phyloP scores from a whole-genome alignment of 1,140 invertebrate genomes.

The Drosophila biarmipes region DNA sequence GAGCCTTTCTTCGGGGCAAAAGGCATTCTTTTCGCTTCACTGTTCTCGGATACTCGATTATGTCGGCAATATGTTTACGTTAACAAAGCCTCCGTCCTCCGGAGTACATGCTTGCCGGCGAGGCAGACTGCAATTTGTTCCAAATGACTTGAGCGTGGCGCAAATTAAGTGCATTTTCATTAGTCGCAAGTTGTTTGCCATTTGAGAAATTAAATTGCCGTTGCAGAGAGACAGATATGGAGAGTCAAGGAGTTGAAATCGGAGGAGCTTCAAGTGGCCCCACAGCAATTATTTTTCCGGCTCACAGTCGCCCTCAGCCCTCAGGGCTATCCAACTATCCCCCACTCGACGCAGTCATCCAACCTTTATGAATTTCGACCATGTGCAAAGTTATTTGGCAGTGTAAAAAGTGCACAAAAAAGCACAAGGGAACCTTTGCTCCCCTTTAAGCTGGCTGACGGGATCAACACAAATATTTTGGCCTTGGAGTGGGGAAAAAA shows the following conservation, averaged over 20 bases:
- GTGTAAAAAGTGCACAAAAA: constrained; percentile 1
- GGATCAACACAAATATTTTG: constrained; percentile 21
- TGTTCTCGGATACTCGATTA: constrained; percentile 33
- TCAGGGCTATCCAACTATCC: constrained; percentile 8
- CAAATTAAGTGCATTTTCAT: constrained; percentile 66
- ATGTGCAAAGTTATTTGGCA: constrained; percentile 44
- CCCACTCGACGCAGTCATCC: constrained; percentile 32
- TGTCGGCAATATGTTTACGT: constrained; percentile 50
- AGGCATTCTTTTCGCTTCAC: constrained; percentile 11
- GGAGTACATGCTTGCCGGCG: not conserved
- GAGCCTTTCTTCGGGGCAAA: constrained; percentile 14
- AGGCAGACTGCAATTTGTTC: constrained; percentile 54
- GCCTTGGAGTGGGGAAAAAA: constrained; percentile 5
- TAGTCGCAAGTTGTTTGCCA: constrained; percentile 61
- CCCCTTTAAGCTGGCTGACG: constrained; percentile 11
- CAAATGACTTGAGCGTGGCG: constrained; percentile 51
- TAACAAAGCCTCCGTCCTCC: constrained; percentile 25
- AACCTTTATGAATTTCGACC: constrained; percentile 38
- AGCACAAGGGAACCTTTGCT: constrained; percentile 15
- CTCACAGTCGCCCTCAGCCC: constrained; percentile 19
- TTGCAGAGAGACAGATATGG: not conserved
- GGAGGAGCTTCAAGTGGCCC: constrained; percentile 10
- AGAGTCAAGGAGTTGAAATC: not conserved
- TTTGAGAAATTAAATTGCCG: constrained; percentile 62
- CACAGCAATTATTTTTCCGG: constrained; percentile 47